Base-by-base conservation (phyloP, 1,140 invertebrate species). In the Neomicropteryx cornuta region DNA sequence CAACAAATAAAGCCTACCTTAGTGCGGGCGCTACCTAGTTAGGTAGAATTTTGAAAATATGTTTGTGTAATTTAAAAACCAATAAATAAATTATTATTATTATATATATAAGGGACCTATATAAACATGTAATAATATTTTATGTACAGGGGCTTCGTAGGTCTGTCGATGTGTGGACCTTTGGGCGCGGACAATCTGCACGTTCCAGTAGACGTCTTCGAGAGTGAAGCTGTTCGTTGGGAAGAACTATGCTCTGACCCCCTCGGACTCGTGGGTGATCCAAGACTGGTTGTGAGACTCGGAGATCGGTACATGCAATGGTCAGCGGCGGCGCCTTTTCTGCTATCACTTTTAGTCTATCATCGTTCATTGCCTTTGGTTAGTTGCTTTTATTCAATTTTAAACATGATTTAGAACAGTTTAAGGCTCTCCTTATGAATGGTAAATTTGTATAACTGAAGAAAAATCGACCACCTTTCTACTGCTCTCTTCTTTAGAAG, bases 271-370 rank as follows among this genome's bases (percentile, higher is more conserved):
- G 73, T 90, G 30, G 74, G 81, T 38, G 83, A 90, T 61, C 85
- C 87, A 16, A 83, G 87, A 55, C 71, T 97, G 36, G 82, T 96
- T 14, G 81, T 95, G 42, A 80, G 87, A 53, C 77, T 97, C 22
- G 83, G 81, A 51, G 81, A 81, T 41, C 88, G 91, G 66, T 87
- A 79, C 62, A 87, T 90, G 65, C 88, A 82, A 52, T 96, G 92
- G 90, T 62, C 77, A 36, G 78, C 81, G 28, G 92, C 91, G 41
- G 83, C 81, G 41, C 87, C 92, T 10, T 80, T 93, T 48, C 72
- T 97, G 41, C 75, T 95, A 50, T 87, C 84, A 33, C 68, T 86
- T 24, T 73, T 88, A 17, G 76, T 82, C 39, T 97, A 84, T 68
- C 77, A 90, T 52, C 77, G 86, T 49, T 77, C 83, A 38, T 66